A percentile compares a stretch with the other conserved stretches of the same genome.
Evolutionary conservation across 1,140 invertebrate genomes (phyloP).

Genomic region (Solenopsis fugax): DNA sequence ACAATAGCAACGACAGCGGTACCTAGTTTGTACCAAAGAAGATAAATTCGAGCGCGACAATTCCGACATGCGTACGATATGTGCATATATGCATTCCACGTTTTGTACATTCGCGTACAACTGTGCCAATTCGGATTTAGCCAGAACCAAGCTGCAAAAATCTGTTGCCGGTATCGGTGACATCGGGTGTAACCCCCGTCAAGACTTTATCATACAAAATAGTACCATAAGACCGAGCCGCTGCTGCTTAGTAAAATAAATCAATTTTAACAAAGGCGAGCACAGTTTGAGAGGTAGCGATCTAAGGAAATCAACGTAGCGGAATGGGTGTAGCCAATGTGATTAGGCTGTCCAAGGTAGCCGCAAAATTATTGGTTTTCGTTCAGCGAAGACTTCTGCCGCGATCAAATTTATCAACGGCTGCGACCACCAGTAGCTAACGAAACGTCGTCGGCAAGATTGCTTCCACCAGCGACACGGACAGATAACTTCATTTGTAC

Average conservation of each 20-base stretch:
- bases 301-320: conserved; percentile 28
- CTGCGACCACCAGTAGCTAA: conserved; percentile 57
- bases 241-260: conserved; percentile 67
- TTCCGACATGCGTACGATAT: neutral
- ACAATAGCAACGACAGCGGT: conserved; percentile 30
- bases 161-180: conserved; percentile 31
- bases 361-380: conserved; percentile 81
- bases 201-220: conserved; percentile 55
- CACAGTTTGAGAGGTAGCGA: conserved; percentile 65
- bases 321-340: conserved; percentile 43
- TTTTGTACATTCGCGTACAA: conserved; percentile 23
- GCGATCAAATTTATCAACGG: conserved; percentile 78
- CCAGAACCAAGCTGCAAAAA: conserved; percentile 28
- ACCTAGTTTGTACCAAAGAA: conserved; percentile 27
- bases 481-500: conserved; percentile 76
- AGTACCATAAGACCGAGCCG: conserved; percentile 68
- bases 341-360: conserved; percentile 65
- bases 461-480: conserved; percentile 49
- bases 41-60: conserved; percentile 52
- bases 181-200: neutral
- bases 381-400: conserved; percentile 65
- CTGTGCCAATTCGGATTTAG: conserved; percentile 11
- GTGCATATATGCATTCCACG: neutral
- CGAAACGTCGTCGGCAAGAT: conserved; percentile 72
- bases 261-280: conserved; percentile 72